Base-by-base conservation (phyloP, 2,888 invertebrate species). In the Lampropteryx suffumata region DNA sequence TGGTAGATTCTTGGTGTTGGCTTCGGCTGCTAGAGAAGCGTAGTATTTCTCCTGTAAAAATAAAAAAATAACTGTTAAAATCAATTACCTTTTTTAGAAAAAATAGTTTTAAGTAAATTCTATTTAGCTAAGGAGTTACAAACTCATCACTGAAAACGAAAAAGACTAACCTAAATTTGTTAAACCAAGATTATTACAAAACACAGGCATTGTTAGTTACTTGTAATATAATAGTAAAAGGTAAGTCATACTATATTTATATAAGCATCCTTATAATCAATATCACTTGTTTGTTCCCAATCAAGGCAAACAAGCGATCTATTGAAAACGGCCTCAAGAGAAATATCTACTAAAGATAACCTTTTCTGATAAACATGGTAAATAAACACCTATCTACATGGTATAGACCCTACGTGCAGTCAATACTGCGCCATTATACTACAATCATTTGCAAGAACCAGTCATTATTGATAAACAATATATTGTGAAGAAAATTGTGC, bases 1-100 rank as follows among this genome's bases (percentile, higher is more conserved):
- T 0, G 94, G 94, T 1, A 96, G 82, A 1, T 91, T 91, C 13
- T 85, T 77, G 8, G 94, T 90, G n/a, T 88, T 84, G 0, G 94
- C 94, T 55, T 93, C 91, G 0, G 82, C 71, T 0, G 95, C 93
- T 13, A 96, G 76, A 11, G 94, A 93, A 8, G 93, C 91, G 77
- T 95, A 95, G 73, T 96, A 96, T 32, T 82, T 82, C 69, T 93
- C 94, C 87, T 94, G 93, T 1, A 77, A 83, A 59, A 61, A 72
- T 45, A 7, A 7, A 4, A n/a, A n/a, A n/a, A n/a, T n/a, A n/a
- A n/a, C n/a, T n/a, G n/a, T n/a, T n/a, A n/a, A n/a, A n/a, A n/a
- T n/a, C n/a, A n/a, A n/a, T n/a, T n/a, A n/a, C n/a, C n/a, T n/a
- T n/a, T n/a, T n/a, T n/a, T n/a, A n/a, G 47, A 37, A 35, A 41